Evolutionary conservation across 2,888 invertebrate genomes (phyloP).

Genomic region (Acleris holmiana): DNA sequence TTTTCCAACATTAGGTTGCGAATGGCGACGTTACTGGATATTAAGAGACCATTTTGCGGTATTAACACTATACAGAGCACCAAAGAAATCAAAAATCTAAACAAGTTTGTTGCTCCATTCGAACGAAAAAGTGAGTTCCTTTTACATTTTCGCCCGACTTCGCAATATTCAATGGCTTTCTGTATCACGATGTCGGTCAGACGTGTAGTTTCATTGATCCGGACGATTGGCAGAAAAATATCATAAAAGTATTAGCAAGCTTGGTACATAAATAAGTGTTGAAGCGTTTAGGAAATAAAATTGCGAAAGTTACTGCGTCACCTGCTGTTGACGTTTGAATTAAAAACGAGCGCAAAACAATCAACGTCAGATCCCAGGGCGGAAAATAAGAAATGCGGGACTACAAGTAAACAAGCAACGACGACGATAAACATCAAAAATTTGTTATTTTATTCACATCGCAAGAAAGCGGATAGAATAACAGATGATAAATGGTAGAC

Average conservation of each 20-base stretch:
- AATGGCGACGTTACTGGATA: slow-evolving; percentile 36
- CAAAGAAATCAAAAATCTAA: slow-evolving; percentile 38
- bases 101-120: slow-evolving; percentile 39
- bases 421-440: background rate
- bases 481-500: slow-evolving; percentile 56
- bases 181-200: slow-evolving; percentile 10
- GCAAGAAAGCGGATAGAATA: no score
- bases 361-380: slow-evolving; percentile 10
- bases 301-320: slow-evolving; percentile 5
- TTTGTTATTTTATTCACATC: background rate
- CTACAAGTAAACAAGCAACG: slow-evolving; percentile 20
- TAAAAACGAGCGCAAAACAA: slow-evolving; percentile 24
- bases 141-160: slow-evolving; percentile 47
- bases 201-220: slow-evolving; percentile 18
- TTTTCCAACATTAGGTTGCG: slow-evolving; percentile 18
- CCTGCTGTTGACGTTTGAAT: slow-evolving; percentile 27
- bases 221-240: slow-evolving; percentile 2
- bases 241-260: slow-evolving; percentile 3
- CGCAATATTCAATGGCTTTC: slow-evolving; percentile 35
- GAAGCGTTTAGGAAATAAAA: background rate
- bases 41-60: slow-evolving; percentile 42
- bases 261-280: background rate
- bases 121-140: slow-evolving; percentile 47
- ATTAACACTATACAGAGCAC: slow-evolving; percentile 45
- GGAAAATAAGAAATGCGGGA: slow-evolving; percentile 13